phyloP scores from a whole-genome alignment of 2,113 vertebrate species.

The Edolisoma coerulescens region DNA sequence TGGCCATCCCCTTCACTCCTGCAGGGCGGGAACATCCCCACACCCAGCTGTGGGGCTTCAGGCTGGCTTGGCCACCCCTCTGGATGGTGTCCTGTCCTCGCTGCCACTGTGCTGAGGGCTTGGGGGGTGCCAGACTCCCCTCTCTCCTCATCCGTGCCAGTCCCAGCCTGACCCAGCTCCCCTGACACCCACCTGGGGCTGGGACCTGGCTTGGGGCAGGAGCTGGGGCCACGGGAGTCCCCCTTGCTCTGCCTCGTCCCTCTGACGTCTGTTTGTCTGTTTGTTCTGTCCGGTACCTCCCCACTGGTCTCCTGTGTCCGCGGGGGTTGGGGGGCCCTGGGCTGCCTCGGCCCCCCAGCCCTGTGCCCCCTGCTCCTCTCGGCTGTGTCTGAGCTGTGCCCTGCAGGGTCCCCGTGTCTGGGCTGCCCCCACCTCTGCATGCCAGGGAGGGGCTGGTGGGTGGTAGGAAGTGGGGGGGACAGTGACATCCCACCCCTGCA shows the following conservation, averaged over 20 bases:
- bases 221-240: not conserved
- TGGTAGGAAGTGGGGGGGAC: not conserved
- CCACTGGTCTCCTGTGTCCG: not conserved
- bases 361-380: not conserved
- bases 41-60: not conserved
- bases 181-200: not conserved
- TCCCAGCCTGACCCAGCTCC: too few relatives aligned
- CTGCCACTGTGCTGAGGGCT: not conserved
- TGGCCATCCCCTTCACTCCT: not conserved
- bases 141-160: fast-evolving
- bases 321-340: not conserved
- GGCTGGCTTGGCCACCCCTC: not conserved
- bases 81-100: not conserved
- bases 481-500: not conserved
- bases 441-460: not conserved
- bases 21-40: not conserved
- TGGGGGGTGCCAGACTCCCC: not conserved
- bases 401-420: not conserved
- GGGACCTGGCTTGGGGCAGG: not conserved
- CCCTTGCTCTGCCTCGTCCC: not conserved
- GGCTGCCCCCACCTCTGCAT: not conserved
- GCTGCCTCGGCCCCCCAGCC: not conserved
- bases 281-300: not conserved
- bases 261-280: not conserved
- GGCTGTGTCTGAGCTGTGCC: slow-evolving; percentile 1